phyloP scores from a whole-genome alignment of 2,113 vertebrate species.

The Synodontis membranacea region DNA sequence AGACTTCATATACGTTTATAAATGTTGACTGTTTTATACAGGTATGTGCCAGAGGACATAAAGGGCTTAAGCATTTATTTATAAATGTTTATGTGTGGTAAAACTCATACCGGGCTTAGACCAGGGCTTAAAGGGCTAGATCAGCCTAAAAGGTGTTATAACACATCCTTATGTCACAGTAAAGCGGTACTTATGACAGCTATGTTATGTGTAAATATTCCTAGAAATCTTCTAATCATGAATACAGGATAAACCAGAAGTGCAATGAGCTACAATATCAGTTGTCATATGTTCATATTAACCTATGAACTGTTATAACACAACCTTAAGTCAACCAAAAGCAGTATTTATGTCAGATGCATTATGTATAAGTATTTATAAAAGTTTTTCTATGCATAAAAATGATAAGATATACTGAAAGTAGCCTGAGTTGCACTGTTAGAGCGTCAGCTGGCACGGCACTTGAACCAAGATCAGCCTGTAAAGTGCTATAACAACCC shows the following conservation, averaged over 20 bases:
- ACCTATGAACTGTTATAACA: neutral
- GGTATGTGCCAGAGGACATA: neutral
- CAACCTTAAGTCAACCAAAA: neutral
- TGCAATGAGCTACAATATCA: neutral
- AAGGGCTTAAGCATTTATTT: neutral
- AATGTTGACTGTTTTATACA: neutral
- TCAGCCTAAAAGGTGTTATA: neutral
- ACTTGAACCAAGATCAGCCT: neutral
- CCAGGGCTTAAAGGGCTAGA: no score
- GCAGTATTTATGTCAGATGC: no score
- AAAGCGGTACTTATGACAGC: no score
- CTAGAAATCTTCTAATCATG: neutral
- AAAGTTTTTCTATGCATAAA: no score
- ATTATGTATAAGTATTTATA: no score
- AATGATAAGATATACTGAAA: no score
- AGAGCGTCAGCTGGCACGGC: no score
- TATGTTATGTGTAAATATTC: neutral
- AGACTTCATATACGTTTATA: neutral
- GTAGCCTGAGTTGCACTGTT: no score
- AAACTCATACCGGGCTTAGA: neutral
- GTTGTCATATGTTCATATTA: no score
- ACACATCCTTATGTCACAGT: neutral
- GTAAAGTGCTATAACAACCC: neutral
- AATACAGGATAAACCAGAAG: neutral
- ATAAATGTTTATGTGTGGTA: neutral